These are phyloP conservation scores for Athripsodes cinereus DNA, from an alignment of 2,888 invertebrate species.

Conservation along the genomic window DNA sequence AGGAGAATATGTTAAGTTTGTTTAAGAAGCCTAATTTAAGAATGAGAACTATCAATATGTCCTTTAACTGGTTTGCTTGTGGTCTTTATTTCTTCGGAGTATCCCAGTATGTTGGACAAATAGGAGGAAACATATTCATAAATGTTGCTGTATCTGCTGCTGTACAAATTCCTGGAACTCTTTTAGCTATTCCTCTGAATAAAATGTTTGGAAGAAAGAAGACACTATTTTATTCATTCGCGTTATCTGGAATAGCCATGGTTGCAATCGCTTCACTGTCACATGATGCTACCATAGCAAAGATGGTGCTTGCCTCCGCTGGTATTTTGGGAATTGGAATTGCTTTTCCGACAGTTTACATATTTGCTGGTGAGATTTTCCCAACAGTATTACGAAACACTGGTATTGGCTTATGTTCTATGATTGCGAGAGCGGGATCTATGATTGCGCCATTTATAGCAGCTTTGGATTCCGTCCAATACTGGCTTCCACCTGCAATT, in stretches of 20 bases:
- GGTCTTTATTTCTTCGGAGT: conserved; percentile 72
- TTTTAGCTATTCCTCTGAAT: conserved; percentile 48
- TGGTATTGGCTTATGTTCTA: conserved; percentile 67
- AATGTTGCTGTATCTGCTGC: conserved; percentile 63
- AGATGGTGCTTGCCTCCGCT: conserved; percentile 50
- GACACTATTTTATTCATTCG: conserved; percentile 48
- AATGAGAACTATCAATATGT: conserved; percentile 53
- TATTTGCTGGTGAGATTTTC: conserved; percentile 70
- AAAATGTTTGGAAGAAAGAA: conserved; percentile 52
- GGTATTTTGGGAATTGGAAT: conserved; percentile 66
- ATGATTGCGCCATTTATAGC: conserved; percentile 67
- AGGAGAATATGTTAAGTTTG: conserved; percentile 19
- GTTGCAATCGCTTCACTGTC: conserved; percentile 42
- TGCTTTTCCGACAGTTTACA: conserved; percentile 66
- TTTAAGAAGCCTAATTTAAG: conserved; percentile 49
- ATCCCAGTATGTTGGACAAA: conserved; percentile 60
- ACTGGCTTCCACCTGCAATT: conserved; percentile 53
- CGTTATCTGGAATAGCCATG: conserved; percentile 46
- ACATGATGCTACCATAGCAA: conserved; percentile 34
- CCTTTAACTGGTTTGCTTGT: conserved; percentile 63
- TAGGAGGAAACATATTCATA: conserved; percentile 62
- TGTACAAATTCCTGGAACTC: conserved; percentile 43
- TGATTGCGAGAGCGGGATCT: conserved; percentile 67
- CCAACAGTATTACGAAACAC: conserved; percentile 71
- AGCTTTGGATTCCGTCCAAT: conserved; percentile 38